phyloP scores from a whole-genome alignment of 2,888 invertebrate species.

The Thymelicus acteon region DNA sequence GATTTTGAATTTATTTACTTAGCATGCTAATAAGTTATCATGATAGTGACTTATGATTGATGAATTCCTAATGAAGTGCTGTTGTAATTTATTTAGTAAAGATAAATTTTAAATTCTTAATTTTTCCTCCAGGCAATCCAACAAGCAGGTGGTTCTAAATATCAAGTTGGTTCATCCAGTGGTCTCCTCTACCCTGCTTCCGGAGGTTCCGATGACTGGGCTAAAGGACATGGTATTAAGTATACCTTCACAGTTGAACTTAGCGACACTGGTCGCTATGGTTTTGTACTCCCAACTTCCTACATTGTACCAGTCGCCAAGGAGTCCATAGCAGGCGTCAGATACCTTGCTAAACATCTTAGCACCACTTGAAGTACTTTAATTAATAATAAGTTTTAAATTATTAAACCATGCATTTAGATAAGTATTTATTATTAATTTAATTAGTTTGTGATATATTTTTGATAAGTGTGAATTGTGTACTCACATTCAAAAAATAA shows the following conservation, averaged over 20 bases:
- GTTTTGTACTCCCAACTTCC: slow-evolving; percentile 93
- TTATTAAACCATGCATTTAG: slow-evolving; percentile 24
- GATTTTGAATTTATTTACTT: too few species aligned
- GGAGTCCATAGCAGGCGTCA: slow-evolving; percentile 90
- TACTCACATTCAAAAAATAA: background rate
- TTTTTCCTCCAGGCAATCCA: slow-evolving; percentile 83
- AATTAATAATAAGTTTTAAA: slow-evolving; percentile 47
- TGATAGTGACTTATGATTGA: too few species aligned
- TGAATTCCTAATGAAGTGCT: too few species aligned
- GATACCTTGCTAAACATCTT: slow-evolving; percentile 79
- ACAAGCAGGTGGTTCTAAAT: slow-evolving; percentile 85
- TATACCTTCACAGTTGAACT: slow-evolving; percentile 96
- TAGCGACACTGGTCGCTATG: slow-evolving; percentile 92
- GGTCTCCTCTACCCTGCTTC: slow-evolving; percentile 91
- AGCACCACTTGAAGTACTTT: slow-evolving; percentile 36
- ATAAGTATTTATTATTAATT: slow-evolving; percentile 34
- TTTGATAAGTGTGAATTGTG: slow-evolving; percentile 21
- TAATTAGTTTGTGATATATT: slow-evolving; percentile 31
- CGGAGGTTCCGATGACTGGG: slow-evolving; percentile 96
- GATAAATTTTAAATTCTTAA: too few species aligned
- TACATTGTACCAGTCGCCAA: slow-evolving; percentile 90
- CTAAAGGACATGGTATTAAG: slow-evolving; percentile 93
- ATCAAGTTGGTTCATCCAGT: slow-evolving; percentile 91
- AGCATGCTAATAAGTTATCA: too few species aligned
- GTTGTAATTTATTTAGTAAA: too few species aligned